Evolutionary conservation across 2,113 vertebrate genomes (phyloP).

Genomic region (Myotis lucifugus): DNA sequence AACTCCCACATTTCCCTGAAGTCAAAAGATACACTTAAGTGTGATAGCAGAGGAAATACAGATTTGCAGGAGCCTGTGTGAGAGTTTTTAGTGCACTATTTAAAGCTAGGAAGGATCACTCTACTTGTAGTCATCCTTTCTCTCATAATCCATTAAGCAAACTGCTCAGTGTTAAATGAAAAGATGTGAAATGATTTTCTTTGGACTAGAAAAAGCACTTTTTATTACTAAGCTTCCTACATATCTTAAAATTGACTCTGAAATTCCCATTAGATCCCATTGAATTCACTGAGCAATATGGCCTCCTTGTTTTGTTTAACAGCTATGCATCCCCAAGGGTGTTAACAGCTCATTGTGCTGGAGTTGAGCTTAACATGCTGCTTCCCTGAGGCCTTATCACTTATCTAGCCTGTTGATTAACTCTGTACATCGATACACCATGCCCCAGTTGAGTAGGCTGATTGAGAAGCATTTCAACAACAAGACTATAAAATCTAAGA

Average conservation of each 20-base stretch:
- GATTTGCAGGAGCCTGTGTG: not conserved
- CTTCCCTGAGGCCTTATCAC: slow-evolving; percentile 6
- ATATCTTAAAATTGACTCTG: slow-evolving; percentile 56
- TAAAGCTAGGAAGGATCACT: not conserved
- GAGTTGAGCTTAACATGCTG: not conserved
- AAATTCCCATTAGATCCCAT: slow-evolving; percentile 28
- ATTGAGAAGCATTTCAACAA: slow-evolving; percentile 16
- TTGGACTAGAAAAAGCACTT: slow-evolving; percentile 49
- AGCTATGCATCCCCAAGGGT: slow-evolving; percentile 3
- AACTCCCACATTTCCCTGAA: not conserved
- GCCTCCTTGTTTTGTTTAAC: slow-evolving; percentile 39
- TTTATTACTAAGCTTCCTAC: slow-evolving; percentile 45
- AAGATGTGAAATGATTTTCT: slow-evolving; percentile 31
- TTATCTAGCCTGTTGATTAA: slow-evolving; percentile 46
- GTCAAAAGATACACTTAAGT: not conserved
- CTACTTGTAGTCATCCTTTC: not conserved
- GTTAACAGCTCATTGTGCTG: not conserved
- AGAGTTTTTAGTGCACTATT: slow-evolving; percentile 22
- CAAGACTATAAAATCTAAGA: slow-evolving; percentile 1
- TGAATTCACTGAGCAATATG: slow-evolving; percentile 23
- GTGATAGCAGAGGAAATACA: not conserved
- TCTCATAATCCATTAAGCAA: slow-evolving; percentile 53
- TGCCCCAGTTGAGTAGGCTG: not conserved
- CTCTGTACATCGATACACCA: not conserved
- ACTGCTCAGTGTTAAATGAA: slow-evolving; percentile 49